phyloP scores from a whole-genome alignment of 92 coral and sea anemone species.

The Epizoanthus scotinus region DNA sequence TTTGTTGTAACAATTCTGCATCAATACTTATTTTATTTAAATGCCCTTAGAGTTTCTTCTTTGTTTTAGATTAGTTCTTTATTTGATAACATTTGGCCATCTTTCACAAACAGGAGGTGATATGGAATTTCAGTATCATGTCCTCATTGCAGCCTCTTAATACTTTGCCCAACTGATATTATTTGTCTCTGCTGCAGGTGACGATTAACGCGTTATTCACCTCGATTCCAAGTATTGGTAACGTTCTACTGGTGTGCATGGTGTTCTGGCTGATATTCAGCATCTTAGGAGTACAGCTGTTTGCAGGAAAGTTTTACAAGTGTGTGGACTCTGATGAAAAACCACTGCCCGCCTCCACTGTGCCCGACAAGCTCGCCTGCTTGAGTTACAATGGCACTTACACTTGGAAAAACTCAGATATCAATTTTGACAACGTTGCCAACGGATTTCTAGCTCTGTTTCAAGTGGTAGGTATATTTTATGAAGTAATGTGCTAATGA shows the following conservation, averaged over 20 bases:
- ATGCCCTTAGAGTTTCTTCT: no score
- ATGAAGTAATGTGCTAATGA: no score
- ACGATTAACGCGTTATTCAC: conserved; percentile 50
- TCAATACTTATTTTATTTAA: no score
- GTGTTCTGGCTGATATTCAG: conserved; percentile 64
- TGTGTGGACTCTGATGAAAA: conserved; percentile 46
- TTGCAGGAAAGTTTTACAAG: conserved; percentile 59
- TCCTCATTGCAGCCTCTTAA: no score
- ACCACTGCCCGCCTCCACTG: conserved; percentile 24
- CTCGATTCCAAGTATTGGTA: conserved; percentile 56
- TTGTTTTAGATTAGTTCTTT: no score
- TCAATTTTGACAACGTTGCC: conserved; percentile 52
- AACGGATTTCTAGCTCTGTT: conserved; percentile 56
- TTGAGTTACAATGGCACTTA: conserved; percentile 36
- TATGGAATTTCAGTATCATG: no score
- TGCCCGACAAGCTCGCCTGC: conserved; percentile 43
- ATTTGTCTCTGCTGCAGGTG: conserved; percentile 18
- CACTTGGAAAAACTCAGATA: conserved; percentile 49
- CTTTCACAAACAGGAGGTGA: no score
- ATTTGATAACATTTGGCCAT: no score
- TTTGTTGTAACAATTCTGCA: no score
- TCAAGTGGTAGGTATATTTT: conserved; percentile 54
- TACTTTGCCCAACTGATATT: no score
- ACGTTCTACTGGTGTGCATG: conserved; percentile 54
- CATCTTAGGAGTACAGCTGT: conserved; percentile 58